Conservation (phyloP, 2,113 vertebrate species). For the Cavia porcellus region DNA sequence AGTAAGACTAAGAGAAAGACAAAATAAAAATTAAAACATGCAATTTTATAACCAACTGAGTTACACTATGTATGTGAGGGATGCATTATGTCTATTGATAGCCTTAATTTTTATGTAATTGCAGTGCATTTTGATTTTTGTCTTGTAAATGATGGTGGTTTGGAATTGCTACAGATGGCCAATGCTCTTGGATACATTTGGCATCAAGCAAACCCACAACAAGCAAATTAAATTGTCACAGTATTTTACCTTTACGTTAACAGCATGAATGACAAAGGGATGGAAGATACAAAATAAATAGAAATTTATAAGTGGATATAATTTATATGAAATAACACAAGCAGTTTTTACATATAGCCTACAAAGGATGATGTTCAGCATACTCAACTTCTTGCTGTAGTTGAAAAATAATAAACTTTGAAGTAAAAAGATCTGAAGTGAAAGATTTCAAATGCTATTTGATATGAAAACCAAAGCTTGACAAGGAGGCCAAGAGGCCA, state of each 20-base stretch:
- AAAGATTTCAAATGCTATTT: not conserved
- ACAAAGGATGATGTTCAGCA: not conserved
- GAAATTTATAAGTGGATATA: conserved; percentile 18
- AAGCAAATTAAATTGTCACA: conserved; percentile 58
- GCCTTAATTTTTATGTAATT: conserved; percentile 63
- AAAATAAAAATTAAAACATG: not conserved
- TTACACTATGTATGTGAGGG: not conserved
- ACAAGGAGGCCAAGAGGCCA: not conserved
- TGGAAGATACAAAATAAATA: not conserved
- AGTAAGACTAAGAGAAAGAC: not conserved
- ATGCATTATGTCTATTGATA: conserved; percentile 45
- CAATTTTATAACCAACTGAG: conserved; percentile 30
- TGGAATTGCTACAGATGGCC: conserved; percentile 59
- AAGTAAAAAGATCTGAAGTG: not conserved
- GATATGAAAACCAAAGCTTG: not conserved
- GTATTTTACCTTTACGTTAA: conserved; percentile 33
- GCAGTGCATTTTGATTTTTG: conserved; percentile 49
- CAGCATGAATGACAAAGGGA: conserved; percentile 40
- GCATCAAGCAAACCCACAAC: conserved; percentile 61
- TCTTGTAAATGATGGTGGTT: conserved; percentile 57
- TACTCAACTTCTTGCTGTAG: not conserved
- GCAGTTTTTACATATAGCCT: not conserved
- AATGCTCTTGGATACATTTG: conserved; percentile 65
- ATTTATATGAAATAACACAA: not conserved
- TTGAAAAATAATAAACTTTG: not conserved